phyloP scores from a whole-genome alignment of 2,113 vertebrate species.

The Chamaetylas fuelleborni region DNA sequence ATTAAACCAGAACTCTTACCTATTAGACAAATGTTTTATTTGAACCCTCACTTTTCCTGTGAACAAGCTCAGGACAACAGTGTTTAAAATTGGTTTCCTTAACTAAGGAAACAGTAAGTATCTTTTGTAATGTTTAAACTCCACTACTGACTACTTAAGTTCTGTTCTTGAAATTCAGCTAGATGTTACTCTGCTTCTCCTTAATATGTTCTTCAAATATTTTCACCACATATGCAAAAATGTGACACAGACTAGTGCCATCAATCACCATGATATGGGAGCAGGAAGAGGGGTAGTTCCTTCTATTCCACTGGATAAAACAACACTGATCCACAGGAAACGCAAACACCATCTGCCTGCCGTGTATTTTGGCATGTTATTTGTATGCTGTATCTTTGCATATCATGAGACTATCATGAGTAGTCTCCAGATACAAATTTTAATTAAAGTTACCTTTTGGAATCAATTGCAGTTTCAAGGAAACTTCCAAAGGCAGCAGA shows the following conservation, averaged over 20 bases:
- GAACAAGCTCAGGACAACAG: neutral
- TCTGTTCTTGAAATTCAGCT: neutral
- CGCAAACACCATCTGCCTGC: slow-evolving; percentile 40
- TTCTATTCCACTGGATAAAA: neutral
- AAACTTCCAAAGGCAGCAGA: slow-evolving; percentile 77
- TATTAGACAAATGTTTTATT: neutral
- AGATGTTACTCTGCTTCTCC: neutral
- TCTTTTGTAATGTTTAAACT: neutral
- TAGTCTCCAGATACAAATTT: slow-evolving; percentile 3
- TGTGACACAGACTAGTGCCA: neutral
- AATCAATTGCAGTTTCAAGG: slow-evolving; percentile 65
- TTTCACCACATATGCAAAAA: neutral
- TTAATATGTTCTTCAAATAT: neutral
- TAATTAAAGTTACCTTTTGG: slow-evolving; percentile 70
- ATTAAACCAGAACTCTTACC: neutral
- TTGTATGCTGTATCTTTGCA: slow-evolving; percentile 48
- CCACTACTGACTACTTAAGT: neutral
- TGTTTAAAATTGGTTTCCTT: neutral
- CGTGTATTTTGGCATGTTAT: neutral
- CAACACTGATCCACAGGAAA: slow-evolving; percentile 30
- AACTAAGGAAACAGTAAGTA: accelerated
- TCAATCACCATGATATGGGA: neutral
- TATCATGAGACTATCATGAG: neutral
- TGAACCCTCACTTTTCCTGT: neutral
- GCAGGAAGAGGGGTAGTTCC: neutral